Evolutionary conservation across 2,888 invertebrate species (phyloP), one percentile per base, ranked within the genome.

Genomic region (Epiblema foenella): DNA sequence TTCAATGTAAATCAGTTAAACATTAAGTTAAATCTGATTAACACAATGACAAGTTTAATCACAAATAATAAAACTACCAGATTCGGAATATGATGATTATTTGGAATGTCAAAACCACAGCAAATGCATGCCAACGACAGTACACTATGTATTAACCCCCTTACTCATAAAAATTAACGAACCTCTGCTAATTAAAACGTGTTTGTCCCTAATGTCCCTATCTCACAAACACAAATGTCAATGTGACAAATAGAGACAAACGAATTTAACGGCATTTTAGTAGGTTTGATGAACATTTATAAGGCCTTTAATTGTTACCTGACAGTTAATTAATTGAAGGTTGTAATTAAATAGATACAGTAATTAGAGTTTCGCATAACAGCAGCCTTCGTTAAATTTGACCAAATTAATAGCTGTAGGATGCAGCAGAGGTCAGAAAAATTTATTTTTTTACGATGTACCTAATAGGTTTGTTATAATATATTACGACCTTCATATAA

Each of bases 261-360:
- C n/a, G n/a, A n/a, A n/a, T n/a, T n/a, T n/a, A n/a, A n/a, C n/a
- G n/a, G n/a, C n/a, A n/a, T n/a, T n/a, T n/a, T n/a, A n/a, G n/a
- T n/a, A n/a, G n/a, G n/a, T n/a, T n/a, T n/a, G n/a, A n/a, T n/a
- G n/a, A n/a, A n/a, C n/a, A n/a, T n/a, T 5, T 29, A 33, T 33
- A 33, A 0, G 3, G 33, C 7, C 7, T 46, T 15, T 46, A 15
- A 42, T 46, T 46, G 5, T 17, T 46, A 17, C 9, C 46, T 29
- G 46, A n/a, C 42, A 46, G 46, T 60, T 15, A 51, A 52, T 62
- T 62, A 51, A 52, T 37, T 39, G 37, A 52, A 63, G 63, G 52
- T 15, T 63, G 37, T 29, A 52, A 20, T 5, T 33, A 33, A 33
- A 33, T 33, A 33, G 29, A 20, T 46, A 15, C 17, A 29, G 33